Conservation (phyloP, 2,113 vertebrate species). For the Passer montanus region DNA sequence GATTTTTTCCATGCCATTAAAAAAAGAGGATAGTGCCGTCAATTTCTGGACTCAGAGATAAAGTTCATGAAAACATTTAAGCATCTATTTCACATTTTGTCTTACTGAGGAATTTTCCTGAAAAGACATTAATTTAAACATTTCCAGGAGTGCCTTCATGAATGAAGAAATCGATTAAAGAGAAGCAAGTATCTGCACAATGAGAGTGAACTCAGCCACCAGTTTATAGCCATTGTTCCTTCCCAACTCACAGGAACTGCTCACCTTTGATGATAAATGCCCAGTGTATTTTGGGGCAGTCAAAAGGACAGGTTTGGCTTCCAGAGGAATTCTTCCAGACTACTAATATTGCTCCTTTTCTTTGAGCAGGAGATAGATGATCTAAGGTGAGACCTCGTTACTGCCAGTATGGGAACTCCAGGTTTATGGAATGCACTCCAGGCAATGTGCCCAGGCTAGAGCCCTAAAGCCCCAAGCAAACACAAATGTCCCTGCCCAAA, state of each 20-base stretch:
- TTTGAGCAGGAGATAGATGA: neutral
- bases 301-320: neutral
- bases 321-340: neutral
- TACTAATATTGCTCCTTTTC: neutral
- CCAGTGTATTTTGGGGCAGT: accelerated
- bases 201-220: neutral
- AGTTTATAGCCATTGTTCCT: accelerated
- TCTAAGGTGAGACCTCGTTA: neutral
- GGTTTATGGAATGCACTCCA: neutral
- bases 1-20: conserved; percentile 1
- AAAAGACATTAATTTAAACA: neutral
- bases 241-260: neutral
- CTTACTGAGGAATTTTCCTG: neutral
- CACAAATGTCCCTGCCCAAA: accelerated
- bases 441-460: neutral
- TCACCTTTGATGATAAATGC: neutral
- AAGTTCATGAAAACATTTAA: neutral
- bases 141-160: neutral
- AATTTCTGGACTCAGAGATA: neutral
- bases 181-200: neutral
- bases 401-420: accelerated
- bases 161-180: neutral
- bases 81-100: neutral
- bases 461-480: neutral
- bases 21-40: neutral